These are phyloP conservation scores for Aleiodes alternator DNA, from an alignment of 2,888 invertebrate genomes.

Conservation along the genomic window DNA sequence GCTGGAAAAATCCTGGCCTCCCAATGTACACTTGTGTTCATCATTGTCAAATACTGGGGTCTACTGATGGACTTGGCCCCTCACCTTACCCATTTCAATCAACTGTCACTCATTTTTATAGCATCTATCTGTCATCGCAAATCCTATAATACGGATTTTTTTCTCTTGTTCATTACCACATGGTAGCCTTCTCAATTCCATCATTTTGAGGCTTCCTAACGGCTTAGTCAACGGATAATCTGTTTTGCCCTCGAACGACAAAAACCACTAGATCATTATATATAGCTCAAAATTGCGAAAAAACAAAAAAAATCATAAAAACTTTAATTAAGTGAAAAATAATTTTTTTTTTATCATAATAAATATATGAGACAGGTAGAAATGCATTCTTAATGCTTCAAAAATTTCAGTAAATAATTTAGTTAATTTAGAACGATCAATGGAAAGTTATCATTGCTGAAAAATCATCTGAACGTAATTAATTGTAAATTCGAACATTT, in stretches of 20 bases:
- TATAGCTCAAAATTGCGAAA: slow-evolving; percentile 4
- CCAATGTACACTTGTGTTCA: slow-evolving; percentile 68
- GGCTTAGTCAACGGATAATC: slow-evolving; percentile 66
- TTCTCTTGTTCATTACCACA: slow-evolving; percentile 51
- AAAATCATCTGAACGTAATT: too few relatives aligned
- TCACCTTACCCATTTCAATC: slow-evolving; percentile 58
- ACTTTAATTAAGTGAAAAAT: not conserved
- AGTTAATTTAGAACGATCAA: too few relatives aligned
- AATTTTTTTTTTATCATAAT: slow-evolving; percentile 7
- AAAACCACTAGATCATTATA: not conserved
- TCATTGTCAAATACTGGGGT: slow-evolving; percentile 57
- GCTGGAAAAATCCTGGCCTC: slow-evolving; percentile 70
- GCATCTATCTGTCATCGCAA: slow-evolving; percentile 42
- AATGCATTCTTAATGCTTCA: too few relatives aligned
- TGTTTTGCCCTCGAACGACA: slow-evolving; percentile 65
- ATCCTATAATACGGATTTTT: slow-evolving; percentile 38
- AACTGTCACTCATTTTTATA: slow-evolving; percentile 52
- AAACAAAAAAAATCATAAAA: slow-evolving; percentile 54
- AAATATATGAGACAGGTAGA: too few relatives aligned
- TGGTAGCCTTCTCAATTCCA: slow-evolving; percentile 53
- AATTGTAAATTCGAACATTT: too few relatives aligned
- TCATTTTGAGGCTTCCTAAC: slow-evolving; percentile 66
- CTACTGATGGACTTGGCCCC: slow-evolving; percentile 67
- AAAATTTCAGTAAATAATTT: too few relatives aligned
- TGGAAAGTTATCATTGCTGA: too few relatives aligned